phyloP scores from a whole-genome alignment of 2,888 invertebrate genomes.

The Hesperia comma region DNA sequence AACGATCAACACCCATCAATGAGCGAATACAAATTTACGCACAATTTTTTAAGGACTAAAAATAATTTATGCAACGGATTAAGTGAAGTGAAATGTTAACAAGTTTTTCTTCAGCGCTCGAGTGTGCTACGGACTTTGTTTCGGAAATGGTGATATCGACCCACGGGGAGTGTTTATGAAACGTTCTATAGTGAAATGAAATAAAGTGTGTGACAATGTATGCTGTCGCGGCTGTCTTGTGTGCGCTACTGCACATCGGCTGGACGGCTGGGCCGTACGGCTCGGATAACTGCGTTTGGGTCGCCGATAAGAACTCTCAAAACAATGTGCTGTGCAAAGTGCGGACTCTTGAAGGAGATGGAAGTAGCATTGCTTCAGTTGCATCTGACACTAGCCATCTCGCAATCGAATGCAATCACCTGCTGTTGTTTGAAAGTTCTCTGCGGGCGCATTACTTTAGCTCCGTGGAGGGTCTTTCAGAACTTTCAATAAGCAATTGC shows the following conservation, averaged over 20 bases:
- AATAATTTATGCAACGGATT: slow-evolving; percentile 56
- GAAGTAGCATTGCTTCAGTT: slow-evolving; percentile 85
- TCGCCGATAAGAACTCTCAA: slow-evolving; percentile 72
- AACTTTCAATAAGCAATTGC: slow-evolving; percentile 90
- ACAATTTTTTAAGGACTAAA: slow-evolving; percentile 53
- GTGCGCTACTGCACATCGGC: slow-evolving; percentile 82
- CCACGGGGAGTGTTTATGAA: slow-evolving; percentile 83
- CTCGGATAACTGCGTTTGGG: slow-evolving; percentile 78
- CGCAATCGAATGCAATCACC: slow-evolving; percentile 90
- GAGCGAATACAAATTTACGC: slow-evolving; percentile 56
- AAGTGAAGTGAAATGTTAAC: slow-evolving; percentile 78
- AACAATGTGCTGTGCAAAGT: slow-evolving; percentile 87
- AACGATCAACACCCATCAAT: slow-evolving; percentile 58
- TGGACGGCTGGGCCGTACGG: slow-evolving; percentile 82
- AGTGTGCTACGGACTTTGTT: slow-evolving; percentile 80
- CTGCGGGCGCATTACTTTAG: slow-evolving; percentile 89
- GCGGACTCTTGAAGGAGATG: slow-evolving; percentile 88
- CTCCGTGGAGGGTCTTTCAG: slow-evolving; percentile 88
- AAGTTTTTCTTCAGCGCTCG: slow-evolving; percentile 74
- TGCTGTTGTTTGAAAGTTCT: slow-evolving; percentile 90
- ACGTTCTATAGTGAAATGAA: slow-evolving; percentile 80
- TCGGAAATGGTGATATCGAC: slow-evolving; percentile 84
- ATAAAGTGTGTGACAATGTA: slow-evolving; percentile 83
- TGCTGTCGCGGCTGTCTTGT: slow-evolving; percentile 72
- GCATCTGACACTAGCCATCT: slow-evolving; percentile 88